phyloP scores from a whole-genome alignment of 1,140 invertebrate species.

The Aphelinus atriplicis region DNA sequence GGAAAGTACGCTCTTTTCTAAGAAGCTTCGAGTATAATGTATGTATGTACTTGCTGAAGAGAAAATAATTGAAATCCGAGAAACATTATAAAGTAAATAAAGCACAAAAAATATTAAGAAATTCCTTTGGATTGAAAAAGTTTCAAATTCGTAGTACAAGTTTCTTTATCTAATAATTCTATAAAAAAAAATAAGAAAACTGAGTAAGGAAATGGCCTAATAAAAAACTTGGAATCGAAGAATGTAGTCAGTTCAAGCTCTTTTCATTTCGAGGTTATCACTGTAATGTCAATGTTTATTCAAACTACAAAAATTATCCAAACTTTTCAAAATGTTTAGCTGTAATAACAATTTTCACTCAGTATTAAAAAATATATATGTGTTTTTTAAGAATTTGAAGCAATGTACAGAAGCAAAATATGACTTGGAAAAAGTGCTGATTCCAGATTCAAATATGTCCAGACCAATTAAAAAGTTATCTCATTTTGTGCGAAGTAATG shows the following conservation, averaged over 20 bases:
- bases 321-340: slow-evolving; percentile 8
- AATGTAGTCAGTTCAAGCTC: background rate
- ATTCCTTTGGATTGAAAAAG: too few species aligned
- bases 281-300: background rate
- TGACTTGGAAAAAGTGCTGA: slow-evolving; percentile 1
- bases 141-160: too few species aligned
- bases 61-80: too few species aligned
- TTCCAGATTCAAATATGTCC: slow-evolving; percentile 11
- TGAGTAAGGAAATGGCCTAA: too few species aligned
- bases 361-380: background rate
- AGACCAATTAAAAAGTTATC: background rate
- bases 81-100: too few species aligned
- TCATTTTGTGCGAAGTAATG: background rate
- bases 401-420: background rate
- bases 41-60: too few species aligned
- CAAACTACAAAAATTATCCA: background rate
- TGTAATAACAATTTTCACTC: background rate
- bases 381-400: background rate
- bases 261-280: slow-evolving; percentile 13
- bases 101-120: too few species aligned
- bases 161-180: too few species aligned
- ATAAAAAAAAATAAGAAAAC: too few species aligned
- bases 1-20: too few species aligned
- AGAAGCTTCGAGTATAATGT: too few species aligned
- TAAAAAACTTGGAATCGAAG: background rate